Percentiles rank a stretch among this genome's conserved stretches.
Evolutionary conservation across 1,140 invertebrate genomes (phyloP).

Genomic region (Argopecten irradians): DNA sequence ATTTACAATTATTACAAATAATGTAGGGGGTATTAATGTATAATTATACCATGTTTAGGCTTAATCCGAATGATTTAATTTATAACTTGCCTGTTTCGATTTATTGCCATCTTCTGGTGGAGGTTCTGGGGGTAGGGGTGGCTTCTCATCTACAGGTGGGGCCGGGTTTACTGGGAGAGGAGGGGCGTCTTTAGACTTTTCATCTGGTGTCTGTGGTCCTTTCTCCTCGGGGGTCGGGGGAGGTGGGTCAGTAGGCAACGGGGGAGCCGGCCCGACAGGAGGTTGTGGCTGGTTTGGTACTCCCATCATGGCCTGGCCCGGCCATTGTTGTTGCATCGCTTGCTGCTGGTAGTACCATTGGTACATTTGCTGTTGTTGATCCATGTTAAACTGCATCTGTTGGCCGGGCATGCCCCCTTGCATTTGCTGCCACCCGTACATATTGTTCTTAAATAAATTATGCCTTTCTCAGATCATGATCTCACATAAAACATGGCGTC

Average conservation of each 20-base stretch:
- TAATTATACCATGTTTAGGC: no score
- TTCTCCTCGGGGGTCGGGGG: conserved; percentile 52
- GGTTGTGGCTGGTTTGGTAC: background rate
- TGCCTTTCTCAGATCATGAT: no score
- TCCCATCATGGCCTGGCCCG: background rate
- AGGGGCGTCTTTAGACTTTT: background rate
- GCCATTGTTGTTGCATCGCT: conserved; percentile 26
- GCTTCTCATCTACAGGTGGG: conserved; percentile 55
- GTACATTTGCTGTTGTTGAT: conserved; percentile 57
- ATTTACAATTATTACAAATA: no score
- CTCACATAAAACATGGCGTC: background rate
- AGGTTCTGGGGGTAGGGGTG: conserved; percentile 60
- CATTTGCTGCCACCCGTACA: conserved; percentile 49
- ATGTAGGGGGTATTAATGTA: no score
- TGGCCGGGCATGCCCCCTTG: background rate
- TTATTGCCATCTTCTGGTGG: conserved; percentile 52
- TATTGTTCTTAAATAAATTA: background rate
- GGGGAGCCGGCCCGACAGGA: conserved; percentile 29
- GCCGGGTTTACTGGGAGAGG: background rate
- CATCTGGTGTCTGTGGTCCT: conserved; percentile 40
- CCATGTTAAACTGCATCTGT: conserved; percentile 33
- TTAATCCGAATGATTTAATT: no score
- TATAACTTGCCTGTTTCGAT: background rate
- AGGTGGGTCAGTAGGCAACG: conserved; percentile 25
- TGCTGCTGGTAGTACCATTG: conserved; percentile 55